A percentile compares a stretch with the other conserved stretches of the same genome.
These are phyloP conservation scores for Orthonevra nobilis DNA, from an alignment of 2,888 invertebrate species.

Conservation along the genomic window DNA sequence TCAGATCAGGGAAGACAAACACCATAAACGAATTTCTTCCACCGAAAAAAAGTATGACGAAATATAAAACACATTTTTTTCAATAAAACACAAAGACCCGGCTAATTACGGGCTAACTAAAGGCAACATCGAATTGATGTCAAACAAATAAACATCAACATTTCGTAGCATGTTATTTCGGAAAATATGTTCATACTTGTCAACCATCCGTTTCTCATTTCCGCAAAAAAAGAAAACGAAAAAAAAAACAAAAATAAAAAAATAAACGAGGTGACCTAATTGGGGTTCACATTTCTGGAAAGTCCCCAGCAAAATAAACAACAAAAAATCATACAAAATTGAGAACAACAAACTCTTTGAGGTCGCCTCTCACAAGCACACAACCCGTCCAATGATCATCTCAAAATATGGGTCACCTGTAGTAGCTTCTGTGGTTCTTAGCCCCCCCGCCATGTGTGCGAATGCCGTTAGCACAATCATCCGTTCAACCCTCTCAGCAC, in stretches of 20 bases:
- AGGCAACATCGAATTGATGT: slow-evolving; percentile 26
- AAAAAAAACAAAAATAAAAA: background rate
- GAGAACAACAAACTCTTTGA: slow-evolving; percentile 9
- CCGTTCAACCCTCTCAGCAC: background rate
- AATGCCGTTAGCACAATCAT: slow-evolving; percentile 27
- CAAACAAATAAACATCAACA: slow-evolving; percentile 17
- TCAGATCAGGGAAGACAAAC: too few species aligned
- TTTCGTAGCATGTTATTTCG: background rate
- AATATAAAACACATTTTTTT: too few species aligned
- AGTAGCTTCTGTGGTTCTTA: slow-evolving; percentile 13
- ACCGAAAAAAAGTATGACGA: too few species aligned
- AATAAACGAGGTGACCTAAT: slow-evolving; percentile 9
- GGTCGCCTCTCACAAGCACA: too few species aligned
- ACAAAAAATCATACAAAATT: slow-evolving; percentile 12
- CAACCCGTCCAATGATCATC: slow-evolving; percentile 33
- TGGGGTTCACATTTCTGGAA: slow-evolving; percentile 1
- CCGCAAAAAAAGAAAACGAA: slow-evolving; percentile 11
- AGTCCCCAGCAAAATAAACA: background rate
- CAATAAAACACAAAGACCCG: too few species aligned
- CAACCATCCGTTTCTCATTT: slow-evolving; percentile 21
- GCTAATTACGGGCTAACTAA: too few species aligned
- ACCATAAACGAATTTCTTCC: too few species aligned
- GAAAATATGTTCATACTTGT: slow-evolving; percentile 6
- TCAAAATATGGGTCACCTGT: slow-evolving; percentile 40
- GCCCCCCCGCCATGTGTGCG: background rate